phyloP scores from a whole-genome alignment of 1,140 invertebrate species.

The Trichonephila clavipes region DNA sequence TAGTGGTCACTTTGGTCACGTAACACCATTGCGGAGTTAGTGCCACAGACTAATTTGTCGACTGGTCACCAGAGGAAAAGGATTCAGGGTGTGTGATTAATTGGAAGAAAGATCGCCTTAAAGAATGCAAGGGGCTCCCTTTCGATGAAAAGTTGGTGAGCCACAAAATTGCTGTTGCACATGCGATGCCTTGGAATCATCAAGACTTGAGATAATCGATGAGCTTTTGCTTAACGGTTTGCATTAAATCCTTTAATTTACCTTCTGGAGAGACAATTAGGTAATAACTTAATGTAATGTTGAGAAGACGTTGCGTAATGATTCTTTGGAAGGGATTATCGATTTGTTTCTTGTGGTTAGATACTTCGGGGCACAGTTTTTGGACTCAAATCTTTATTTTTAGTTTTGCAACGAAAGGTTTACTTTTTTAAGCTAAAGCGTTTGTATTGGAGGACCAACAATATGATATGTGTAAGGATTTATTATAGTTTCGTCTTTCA shows the following conservation, averaged over 20 bases:
- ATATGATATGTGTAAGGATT: too few species aligned
- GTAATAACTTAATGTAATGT: constrained; percentile 22
- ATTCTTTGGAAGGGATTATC: background rate
- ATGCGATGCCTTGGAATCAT: constrained; percentile 6
- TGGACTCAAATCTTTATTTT: too few species aligned
- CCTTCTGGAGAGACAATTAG: constrained; percentile 33
- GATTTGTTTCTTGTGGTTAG: background rate
- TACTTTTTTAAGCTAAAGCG: too few species aligned
- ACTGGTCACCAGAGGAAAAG: constrained; percentile 33
- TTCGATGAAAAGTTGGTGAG: background rate
- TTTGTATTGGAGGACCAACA: too few species aligned
- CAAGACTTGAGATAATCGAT: constrained; percentile 20
- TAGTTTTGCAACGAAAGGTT: too few species aligned
- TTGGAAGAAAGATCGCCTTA: background rate
- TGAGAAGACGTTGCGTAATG: constrained; percentile 22
- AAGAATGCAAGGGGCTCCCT: background rate
- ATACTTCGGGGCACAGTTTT: too few species aligned
- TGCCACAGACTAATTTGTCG: constrained; percentile 55
- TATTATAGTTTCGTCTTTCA: too few species aligned
- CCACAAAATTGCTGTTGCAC: constrained; percentile 37
- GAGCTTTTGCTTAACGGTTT: constrained; percentile 7
- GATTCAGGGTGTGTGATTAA: constrained; percentile 52
- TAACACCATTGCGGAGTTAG: background rate
- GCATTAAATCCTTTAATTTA: constrained; percentile 35
- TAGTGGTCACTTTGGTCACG: constrained; percentile 31